Evolutionary conservation across 2,113 vertebrate genomes (phyloP).

Genomic region (Macrotis lagotis): DNA sequence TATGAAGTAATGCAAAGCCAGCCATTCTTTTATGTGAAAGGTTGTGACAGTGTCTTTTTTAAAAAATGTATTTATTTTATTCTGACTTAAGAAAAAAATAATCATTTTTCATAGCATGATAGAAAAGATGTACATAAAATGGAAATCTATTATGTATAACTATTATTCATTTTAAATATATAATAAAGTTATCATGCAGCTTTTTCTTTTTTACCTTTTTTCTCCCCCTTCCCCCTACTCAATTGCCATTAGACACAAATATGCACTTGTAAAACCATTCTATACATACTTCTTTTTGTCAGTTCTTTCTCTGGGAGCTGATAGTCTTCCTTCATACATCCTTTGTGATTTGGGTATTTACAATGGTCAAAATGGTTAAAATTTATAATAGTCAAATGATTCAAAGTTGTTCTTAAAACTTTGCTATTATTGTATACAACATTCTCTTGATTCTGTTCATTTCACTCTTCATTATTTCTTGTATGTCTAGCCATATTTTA

Average conservation of each 20-base stretch:
- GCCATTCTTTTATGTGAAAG: neutral
- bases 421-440: neutral
- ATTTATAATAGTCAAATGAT: too few relatives aligned
- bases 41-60: neutral
- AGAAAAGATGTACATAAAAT: neutral
- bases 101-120: neutral
- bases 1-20: neutral
- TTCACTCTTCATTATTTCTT: neutral
- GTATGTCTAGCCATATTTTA: neutral
- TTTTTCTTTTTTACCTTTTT: neutral
- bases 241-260: neutral
- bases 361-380: neutral
- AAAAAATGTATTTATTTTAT: neutral
- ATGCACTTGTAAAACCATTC: neutral
- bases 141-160: neutral
- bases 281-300: neutral
- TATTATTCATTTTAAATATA: neutral
- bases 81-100: neutral
- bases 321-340: neutral
- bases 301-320: neutral
- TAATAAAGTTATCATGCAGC: neutral
- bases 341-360: neutral
- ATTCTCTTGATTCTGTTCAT: neutral
- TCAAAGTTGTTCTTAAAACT: neutral
- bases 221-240: neutral